Base-by-base conservation (phyloP, 2,113 vertebrate genomes). In the Anguilla rostrata region DNA sequence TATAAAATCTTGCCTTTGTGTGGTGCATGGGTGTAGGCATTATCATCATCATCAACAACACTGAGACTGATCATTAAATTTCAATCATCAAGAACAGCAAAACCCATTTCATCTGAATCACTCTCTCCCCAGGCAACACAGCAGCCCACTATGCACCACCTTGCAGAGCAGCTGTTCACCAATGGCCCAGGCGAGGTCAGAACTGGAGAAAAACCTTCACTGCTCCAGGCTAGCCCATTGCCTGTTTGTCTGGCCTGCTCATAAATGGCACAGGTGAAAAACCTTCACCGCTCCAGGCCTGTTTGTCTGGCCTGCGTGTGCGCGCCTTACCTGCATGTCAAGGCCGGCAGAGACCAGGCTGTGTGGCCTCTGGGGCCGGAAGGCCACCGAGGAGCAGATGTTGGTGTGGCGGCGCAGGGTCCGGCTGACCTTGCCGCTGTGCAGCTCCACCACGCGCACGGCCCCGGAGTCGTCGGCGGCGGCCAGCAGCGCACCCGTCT, bases 281-380 rank as follows among this genome's bases (percentile, higher is more conserved):
- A 66, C 3, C 56, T 20, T 60, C 18, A 1, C 60, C 18, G 8
- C 81, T 82, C 39, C 82, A n/a, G 18, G 15, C 2, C 39, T 41
- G 9, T n/a, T 15, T 22, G 18, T 41, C 22, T 57, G 9, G 46
- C 83, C 57, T 34, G n/a, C 0, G 60, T 26, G 22, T 5, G 18
- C 7, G 20, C 63, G 3, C 12, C 85, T 92, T 57, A 99, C 98
- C 98, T 99, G 98, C 98, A 99, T 99, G 95, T 99, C 98, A 82
- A 99, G 94, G 56, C 98, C 98, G 79, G 96, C 97, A 60, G 98
- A 99, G 82, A 99, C 90, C 56, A 99, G 94, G 91, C 97, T 98
- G 43, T 97, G 97, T 79, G 98, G 97, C 66, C 97, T 93, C 79
- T 96, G 96, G 53, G 98, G 98, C 29, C 98, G 94, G 92, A 99